Evolutionary conservation across 2,113 vertebrate genomes (phyloP), one percentile per base, ranked within the genome.

Genomic region (Vimba vimba): DNA sequence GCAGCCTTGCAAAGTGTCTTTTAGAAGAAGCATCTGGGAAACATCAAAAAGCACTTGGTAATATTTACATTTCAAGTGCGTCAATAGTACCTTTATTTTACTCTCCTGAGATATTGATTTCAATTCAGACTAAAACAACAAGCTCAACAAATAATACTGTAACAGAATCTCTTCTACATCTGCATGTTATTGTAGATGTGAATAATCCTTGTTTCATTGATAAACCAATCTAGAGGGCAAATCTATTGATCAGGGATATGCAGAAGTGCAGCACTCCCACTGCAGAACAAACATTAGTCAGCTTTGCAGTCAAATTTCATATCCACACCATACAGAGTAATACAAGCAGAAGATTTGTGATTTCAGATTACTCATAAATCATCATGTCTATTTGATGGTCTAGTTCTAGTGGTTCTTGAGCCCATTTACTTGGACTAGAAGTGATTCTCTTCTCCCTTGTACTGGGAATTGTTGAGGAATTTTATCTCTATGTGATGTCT

Each of bases 191-290:
- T 27, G 43, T 30, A 52, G 45, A 68, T 79, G 77, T 17, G 77
- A 39, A 43, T 45, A 27, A 80, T 27, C 23, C 55, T 60, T 62
- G 78, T 79, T 23, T 52, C 27, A 82, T 52, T 52, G 60, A 81
- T 47, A 66, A 30, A 45, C 36, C 10, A 21, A 60, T 39, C 55
- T n/a, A 43, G 23, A 79, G 52, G 78, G 39, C 79, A 47, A 15
- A 47, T 33, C 10, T 79, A 79, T 79, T 60, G 77, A 60, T 60
- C 77, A 33, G 10, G 19, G 74, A 76, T 30, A 52, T 7, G 25
- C n/a, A 27, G 19, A n/a, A n/a, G 6, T 43, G 30, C 45, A 57
- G 75, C 75, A 57, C 39, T 66, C 59, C 17, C 13, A 30, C n/a
- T 21, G 79, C 59, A 45, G 79, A 23, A 27, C 13, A 36, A 79